Evolutionary conservation across 2,113 vertebrate genomes (phyloP).

Genomic region (Campylorhamphus procurvoides): DNA sequence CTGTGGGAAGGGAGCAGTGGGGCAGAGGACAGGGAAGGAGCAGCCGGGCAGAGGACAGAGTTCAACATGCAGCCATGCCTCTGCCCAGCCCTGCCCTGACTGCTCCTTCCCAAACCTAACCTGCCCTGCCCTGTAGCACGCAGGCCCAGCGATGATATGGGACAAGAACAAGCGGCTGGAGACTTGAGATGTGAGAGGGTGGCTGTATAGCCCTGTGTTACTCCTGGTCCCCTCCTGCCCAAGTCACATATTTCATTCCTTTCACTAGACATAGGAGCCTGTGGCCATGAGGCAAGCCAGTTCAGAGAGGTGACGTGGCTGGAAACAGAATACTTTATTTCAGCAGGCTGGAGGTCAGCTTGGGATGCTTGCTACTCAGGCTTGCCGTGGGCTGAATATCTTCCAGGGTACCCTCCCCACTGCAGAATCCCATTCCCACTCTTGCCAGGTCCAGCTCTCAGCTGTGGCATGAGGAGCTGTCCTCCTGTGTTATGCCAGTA

Average conservation of each 20-base stretch:
- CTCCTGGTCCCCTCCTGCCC: background rate
- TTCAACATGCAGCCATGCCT: background rate
- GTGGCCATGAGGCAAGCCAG: background rate
- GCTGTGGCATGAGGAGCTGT: background rate
- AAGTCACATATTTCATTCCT: rapidly evolving
- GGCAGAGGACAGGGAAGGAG: background rate
- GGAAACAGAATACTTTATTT: background rate
- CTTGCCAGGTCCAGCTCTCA: background rate
- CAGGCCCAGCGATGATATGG: background rate
- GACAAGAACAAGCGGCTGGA: background rate
- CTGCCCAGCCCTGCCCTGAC: background rate
- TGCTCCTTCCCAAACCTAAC: background rate
- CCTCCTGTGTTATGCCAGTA: background rate
- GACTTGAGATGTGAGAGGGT: background rate
- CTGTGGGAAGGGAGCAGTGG: background rate
- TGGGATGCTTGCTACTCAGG: background rate
- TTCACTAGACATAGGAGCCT: rapidly evolving
- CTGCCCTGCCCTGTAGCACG: rapidly evolving
- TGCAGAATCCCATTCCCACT: rapidly evolving
- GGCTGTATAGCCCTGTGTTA: background rate
- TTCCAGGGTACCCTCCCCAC: background rate
- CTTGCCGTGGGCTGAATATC: background rate
- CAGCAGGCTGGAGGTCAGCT: background rate
- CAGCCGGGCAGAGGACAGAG: background rate
- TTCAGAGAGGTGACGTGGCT: background rate